Evolutionary conservation across 37 sponge, comb jelly and placozoan genomes (phyloP), one percentile per base, ranked within the genome.

Genomic region (Ianthella basta): DNA sequence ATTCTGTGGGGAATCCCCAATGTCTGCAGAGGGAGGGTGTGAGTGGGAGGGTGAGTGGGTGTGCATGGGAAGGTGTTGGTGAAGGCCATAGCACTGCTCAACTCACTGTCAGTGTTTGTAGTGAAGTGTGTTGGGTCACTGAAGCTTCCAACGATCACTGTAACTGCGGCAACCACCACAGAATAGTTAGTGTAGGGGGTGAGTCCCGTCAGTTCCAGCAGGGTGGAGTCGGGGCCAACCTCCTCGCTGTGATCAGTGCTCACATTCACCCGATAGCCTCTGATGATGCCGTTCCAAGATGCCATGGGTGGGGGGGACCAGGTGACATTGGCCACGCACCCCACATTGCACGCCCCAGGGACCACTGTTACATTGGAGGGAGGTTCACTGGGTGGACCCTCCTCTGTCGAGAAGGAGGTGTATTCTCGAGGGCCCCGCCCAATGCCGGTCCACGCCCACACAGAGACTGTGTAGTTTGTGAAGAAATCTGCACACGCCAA

Each of bases 21-120:
- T 35, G 10, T 69, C 70, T 69, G 70, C 61, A 39, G 79, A 77
- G 18, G 14, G 55, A 77, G 79, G 32, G 79, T 38, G 75, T 15
- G 79, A 77, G 79, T 3, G 79, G 40, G 55, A 41, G 79, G 55
- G 79, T 53, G 10, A 44, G 32, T 10, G 69, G 33, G 83, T 61
- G 65, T 19, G 65, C 20, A 15, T 33, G 79, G 35, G 79, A 16
- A 59, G 35, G 81, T 10, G 80, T 5, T 5, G 3, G 35, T 15
- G 50, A 8, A 44, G 50, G 50, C 50, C 3, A 3, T 44, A 3
- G 8, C 50, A 10, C 6, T 44, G 50, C 3, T 44, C 50, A 44
- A 44, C 50, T 44, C 50, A 44, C 50, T 44, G 50, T 44, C 50
- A 44, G 50, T 44, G 3, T 3, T 8, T 44, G 50, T 44, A 44